A percentile compares a stretch with the other conserved stretches of the same genome.
phyloP scores from a whole-genome alignment of 2,113 vertebrate genomes.

The Hippopotamus amphibius region DNA sequence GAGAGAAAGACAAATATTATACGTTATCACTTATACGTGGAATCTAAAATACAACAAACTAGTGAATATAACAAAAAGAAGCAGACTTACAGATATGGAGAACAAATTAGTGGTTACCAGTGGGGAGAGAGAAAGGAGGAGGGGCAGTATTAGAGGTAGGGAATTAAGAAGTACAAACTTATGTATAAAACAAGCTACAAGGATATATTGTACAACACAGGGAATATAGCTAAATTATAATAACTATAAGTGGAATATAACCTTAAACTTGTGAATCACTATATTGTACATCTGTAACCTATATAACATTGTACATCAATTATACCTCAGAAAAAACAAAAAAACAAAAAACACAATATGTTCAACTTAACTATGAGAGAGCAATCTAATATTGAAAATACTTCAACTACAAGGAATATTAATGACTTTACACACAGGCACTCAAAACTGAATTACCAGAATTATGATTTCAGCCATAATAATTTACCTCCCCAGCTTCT shows the following conservation, averaged over 20 bases:
- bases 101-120: not conserved
- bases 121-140: not conserved
- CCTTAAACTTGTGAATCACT: not conserved
- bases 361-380: constrained; percentile 7
- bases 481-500: constrained; percentile 2
- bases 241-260: not conserved
- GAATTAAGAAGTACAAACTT: not conserved
- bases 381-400: not conserved
- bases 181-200: not conserved
- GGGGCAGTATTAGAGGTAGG: too few species aligned
- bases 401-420: not conserved
- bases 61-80: not conserved
- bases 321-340: not conserved
- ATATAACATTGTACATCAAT: not conserved
- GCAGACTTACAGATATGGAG: not conserved
- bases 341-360: not conserved
- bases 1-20: not conserved
- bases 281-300: not conserved
- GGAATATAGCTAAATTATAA: not conserved
- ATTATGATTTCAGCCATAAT: not conserved
- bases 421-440: not conserved
- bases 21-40: not conserved
- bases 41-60: not conserved
- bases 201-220: not conserved
- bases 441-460: not conserved